phyloP scores from a whole-genome alignment of 2,888 invertebrate genomes.

The Andrena fulva region DNA sequence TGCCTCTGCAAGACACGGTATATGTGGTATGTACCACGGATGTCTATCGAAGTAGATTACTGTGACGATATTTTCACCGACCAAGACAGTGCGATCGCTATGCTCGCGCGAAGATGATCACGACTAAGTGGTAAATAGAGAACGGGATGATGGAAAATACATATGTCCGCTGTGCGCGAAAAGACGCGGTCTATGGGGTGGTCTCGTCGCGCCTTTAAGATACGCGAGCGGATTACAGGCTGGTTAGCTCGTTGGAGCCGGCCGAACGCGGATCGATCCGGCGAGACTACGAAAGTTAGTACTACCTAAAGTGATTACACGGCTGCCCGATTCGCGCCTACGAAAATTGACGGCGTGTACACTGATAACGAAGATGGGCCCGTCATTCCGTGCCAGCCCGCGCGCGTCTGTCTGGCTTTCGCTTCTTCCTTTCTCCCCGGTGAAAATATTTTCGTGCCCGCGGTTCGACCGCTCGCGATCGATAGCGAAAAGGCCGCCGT shows the following conservation, averaged over 20 bases:
- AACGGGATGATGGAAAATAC: too few species aligned
- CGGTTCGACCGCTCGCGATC: constrained; percentile 18
- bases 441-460: constrained; percentile 49
- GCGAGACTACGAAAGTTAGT: constrained; percentile 81
- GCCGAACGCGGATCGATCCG: constrained; percentile 79
- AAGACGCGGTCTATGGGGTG: background rate
- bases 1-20: too few species aligned
- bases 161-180: too few species aligned
- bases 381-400: constrained; percentile 65
- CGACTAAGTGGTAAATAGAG: too few species aligned
- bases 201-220: constrained; percentile 30
- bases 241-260: constrained; percentile 63
- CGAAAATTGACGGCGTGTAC: constrained; percentile 72
- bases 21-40: too few species aligned
- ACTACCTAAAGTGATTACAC: constrained; percentile 78
- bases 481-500: background rate
- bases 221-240: constrained; percentile 57
- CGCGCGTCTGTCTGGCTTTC: constrained; percentile 55
- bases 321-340: constrained; percentile 71
- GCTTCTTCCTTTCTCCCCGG: constrained; percentile 45
- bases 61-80: too few species aligned
- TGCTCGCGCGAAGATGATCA: too few species aligned
- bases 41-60: too few species aligned
- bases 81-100: too few species aligned
- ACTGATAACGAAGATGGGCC: constrained; percentile 70